phyloP scores from a whole-genome alignment of 1,140 invertebrate species.

The Penaeus indicus region DNA sequence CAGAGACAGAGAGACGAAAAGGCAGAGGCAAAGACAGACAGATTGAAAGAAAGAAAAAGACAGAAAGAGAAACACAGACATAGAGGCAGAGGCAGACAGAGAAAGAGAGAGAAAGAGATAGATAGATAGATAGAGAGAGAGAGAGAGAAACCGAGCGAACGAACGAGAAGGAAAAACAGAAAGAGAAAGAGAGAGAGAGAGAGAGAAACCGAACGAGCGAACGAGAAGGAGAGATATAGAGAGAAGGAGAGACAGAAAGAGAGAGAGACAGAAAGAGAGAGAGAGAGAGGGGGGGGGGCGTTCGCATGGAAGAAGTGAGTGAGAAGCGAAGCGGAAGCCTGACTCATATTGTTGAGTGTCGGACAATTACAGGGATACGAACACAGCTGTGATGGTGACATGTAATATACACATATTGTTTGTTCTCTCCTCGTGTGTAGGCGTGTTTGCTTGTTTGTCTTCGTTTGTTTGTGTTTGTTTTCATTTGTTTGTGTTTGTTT shows the following conservation, averaged over 20 bases:
- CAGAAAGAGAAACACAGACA: neutral
- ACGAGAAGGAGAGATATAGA: neutral
- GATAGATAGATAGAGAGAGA: neutral
- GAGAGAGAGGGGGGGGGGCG: neutral
- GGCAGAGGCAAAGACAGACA: neutral
- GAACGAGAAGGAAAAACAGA: neutral
- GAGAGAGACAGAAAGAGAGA: constrained; percentile 6
- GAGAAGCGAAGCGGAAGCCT: neutral
- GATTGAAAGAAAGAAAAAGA: neutral
- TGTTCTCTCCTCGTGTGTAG: neutral
- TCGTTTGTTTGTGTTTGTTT: no score
- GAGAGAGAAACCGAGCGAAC: constrained; percentile 20
- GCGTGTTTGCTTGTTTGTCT: no score
- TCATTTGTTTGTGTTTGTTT: no score
- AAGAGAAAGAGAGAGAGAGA: constrained; percentile 19
- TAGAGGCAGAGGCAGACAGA: neutral
- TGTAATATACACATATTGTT: neutral
- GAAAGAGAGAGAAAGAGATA: neutral
- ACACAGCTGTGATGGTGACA: constrained; percentile 19
- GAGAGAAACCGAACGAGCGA: constrained; percentile 9
- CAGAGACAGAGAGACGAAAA: constrained; percentile 20
- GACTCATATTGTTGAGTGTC: no score
- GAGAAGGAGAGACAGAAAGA: neutral
- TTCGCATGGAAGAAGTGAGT: neutral
- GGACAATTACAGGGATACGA: neutral